Base-by-base conservation (phyloP, 2,888 invertebrate genomes). In the Tillus elongatus region DNA sequence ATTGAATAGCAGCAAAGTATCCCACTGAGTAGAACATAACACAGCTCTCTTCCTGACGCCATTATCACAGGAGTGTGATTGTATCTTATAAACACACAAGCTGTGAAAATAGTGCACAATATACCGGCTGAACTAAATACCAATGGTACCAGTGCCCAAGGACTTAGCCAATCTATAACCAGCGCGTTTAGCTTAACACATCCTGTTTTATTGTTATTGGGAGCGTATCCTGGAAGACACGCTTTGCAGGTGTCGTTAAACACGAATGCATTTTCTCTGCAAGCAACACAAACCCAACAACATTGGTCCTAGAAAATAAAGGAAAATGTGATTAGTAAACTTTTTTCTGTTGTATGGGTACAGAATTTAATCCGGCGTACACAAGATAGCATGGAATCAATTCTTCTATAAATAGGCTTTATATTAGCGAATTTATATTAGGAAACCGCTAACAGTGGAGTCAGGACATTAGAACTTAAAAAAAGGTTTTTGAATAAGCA, bases 11-110 rank as follows among this genome's bases (percentile, higher is more conserved):
- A 82, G 34, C 77, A 69, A 13, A 78, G 61, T 42, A 84, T 77
- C 8, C 84, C 84, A 38, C 69, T 64, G n/a, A 84, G 64, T 19
- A 86, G 70, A 9, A 84, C 77, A 58, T 82, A 84, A 60, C 84
- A 84, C 4, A 86, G 66, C 54, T 85, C 85, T 8, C 84, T 68
- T 1, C 84, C 84, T 0, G 82, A 82, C 2, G 85, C 85, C 73
- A 82, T 82, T 42, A 84, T 82, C 19, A 84, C 71, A 0, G 82
- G 82, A 0, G 82, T 83, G 32, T 67, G 66, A 24, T 41, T 45
- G 33, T 53, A 70, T 54, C 72, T 69, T 30, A 81, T 67, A 59
- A 82, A 82, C 3, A 80, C 75, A 30, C 69, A 67, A n/a, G 74
- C 66, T 2, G 78, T 76, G 55, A 77, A 74, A 27, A 74, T 54